Evolutionary conservation across 2,797 vertebrate species (phyloP), one percentile per base, ranked within the genome.

Genomic region (Fratercula arctica): DNA sequence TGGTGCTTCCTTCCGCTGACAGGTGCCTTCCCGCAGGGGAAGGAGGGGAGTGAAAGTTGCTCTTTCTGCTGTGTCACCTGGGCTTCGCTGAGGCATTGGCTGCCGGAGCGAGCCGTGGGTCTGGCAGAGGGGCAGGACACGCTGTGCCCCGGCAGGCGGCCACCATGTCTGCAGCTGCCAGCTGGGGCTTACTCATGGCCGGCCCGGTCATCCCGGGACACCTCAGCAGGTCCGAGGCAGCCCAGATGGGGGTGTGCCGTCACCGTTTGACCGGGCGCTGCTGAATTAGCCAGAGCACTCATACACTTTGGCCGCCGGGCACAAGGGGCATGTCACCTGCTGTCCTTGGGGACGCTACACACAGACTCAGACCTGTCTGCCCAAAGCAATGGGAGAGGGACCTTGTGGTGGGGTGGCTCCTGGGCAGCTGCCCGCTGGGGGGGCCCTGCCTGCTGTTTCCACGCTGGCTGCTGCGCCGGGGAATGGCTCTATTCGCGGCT

Each of bases 391-490:
- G 15, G 57, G 72, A 80, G 14, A 46, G 16, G 17, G 20, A 16
- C 18, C 9, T 37, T 28, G 33, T 2, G 0, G 20, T 12, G 63
- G 12, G 28, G 51, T 1, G 13, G 59, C 67, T 43, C 0, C 2
- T 4, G 15, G 64, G 45, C 64, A 70, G 64, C 70, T 41, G 56
- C 67, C 29, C 11, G 2, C 35, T 5, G 46, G 10, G 46, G 15
- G 31, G 11, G 11, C 7, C 43, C 66, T 48, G 63, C 48, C 39
- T 31, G 56, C 79, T 23, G 29, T 13, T 69, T 35, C 56, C n/a
- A 25, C 0, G 7, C 39, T n/a, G 70, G 39, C 25, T 0, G 2
- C n/a, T 9, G 39, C 0, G 0, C 23, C 3, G 1, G 41, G 29
- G 35, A 41, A 8, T 1, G 2, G 57, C 85, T 67, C 46, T 8